Percentiles rank a stretch among this genome's conserved stretches.
These are phyloP conservation scores for Apodemia duryi DNA, from an alignment of 2,888 invertebrate species.

Conservation along the genomic window DNA sequence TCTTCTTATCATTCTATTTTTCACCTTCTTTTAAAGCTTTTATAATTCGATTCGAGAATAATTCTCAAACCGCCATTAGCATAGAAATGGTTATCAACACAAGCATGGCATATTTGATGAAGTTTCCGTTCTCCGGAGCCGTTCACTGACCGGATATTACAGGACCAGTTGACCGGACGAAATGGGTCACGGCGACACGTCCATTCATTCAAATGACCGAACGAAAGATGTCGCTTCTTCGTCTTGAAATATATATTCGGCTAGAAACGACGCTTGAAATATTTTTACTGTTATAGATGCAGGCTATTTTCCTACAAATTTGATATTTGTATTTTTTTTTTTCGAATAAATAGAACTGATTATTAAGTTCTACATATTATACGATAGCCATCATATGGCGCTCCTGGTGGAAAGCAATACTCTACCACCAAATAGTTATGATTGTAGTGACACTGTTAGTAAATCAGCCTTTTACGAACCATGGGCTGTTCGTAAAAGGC, in stretches of 20 bases:
- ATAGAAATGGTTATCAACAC: constrained; percentile 37
- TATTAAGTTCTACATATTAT: too few species aligned
- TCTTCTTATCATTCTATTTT: background rate
- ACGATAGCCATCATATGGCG: too few species aligned
- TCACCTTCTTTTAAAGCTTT: background rate
- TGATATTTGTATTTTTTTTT: too few species aligned
- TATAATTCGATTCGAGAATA: constrained; percentile 17
- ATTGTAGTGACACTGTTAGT: too few species aligned
- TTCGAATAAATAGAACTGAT: too few species aligned
- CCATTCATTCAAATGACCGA: constrained; percentile 33
- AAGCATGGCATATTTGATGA: constrained; percentile 42
- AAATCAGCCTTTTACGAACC: too few species aligned
- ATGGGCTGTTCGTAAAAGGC: too few species aligned
- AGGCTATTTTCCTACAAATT: background rate
- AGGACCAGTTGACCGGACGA: constrained; percentile 37
- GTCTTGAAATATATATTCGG: constrained; percentile 12
- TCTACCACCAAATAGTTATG: too few species aligned
- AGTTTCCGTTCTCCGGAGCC: constrained; percentile 40
- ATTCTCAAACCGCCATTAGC: constrained; percentile 32
- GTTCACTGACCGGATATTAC: constrained; percentile 45
- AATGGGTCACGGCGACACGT: constrained; percentile 35
- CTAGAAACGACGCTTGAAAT: constrained; percentile 12
- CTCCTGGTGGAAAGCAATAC: too few species aligned
- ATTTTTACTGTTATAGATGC: background rate
- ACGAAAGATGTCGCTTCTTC: constrained; percentile 22